These are phyloP conservation scores for Tympanoctomys barrerae DNA, from an alignment of 2,797 vertebrate genomes.

Conservation along the genomic window DNA sequence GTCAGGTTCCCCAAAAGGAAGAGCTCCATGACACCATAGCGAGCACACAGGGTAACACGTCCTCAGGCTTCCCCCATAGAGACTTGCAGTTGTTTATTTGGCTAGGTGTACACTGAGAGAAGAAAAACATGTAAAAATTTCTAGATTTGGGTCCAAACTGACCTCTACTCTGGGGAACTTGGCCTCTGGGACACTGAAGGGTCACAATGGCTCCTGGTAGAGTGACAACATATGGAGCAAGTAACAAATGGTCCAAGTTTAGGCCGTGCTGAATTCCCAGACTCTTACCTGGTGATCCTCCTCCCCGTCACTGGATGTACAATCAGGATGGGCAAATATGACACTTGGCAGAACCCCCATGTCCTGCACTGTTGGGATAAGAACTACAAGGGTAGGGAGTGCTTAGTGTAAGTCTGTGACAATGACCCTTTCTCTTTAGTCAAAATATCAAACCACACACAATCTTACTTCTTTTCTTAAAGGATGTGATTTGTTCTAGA, in stretches of 20 bases:
- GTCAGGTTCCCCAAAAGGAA: not conserved
- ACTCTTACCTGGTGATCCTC: not conserved
- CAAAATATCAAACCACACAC: slow-evolving; percentile 24
- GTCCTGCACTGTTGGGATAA: not conserved
- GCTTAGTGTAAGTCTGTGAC: not conserved
- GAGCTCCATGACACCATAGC: not conserved
- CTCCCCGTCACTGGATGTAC: not conserved
- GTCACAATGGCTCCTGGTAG: not conserved
- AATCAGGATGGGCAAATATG: no score
- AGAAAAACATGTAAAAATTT: not conserved
- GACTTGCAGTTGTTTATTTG: not conserved
- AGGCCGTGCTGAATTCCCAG: not conserved
- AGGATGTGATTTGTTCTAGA: no score
- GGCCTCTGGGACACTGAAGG: not conserved
- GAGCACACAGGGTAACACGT: accelerated
- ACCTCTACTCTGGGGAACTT: not conserved
- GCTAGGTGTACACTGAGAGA: not conserved
- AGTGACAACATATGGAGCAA: not conserved
- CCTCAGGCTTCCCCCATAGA: not conserved
- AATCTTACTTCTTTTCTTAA: not conserved
- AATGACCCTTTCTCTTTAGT: not conserved
- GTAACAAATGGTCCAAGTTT: not conserved
- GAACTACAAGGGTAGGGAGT: not conserved
- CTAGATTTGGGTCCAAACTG: not conserved
- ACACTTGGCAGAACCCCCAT: not conserved